A percentile compares a stretch with the other conserved stretches of the same genome.
Evolutionary conservation across 2,888 invertebrate species (phyloP).

Genomic region (Cylloceria caligata): DNA sequence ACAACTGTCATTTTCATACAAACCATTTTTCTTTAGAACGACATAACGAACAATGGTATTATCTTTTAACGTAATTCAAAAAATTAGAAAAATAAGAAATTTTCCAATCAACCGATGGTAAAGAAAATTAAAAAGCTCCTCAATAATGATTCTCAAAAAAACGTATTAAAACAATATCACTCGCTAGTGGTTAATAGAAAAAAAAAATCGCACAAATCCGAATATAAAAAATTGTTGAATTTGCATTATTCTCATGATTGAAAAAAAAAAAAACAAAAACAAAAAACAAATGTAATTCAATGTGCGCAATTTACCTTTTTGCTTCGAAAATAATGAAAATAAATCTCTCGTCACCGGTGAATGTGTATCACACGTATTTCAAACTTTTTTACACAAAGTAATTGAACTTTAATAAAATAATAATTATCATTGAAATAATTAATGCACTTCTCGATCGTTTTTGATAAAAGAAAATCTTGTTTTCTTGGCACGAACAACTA

Average conservation of each 20-base stretch:
- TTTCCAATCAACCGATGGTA: no score
- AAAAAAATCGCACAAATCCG: no score
- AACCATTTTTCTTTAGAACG: neutral
- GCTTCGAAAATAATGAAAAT: neutral
- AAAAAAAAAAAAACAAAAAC: neutral
- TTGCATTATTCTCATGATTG: neutral
- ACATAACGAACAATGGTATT: no score
- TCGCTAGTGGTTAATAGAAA: no score
- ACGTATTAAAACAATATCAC: no score
- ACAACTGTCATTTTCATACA: constrained; percentile 13
- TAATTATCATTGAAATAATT: neutral
- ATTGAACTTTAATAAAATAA: neutral
- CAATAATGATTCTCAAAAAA: no score
- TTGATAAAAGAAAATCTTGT: neutral
- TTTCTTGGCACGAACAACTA: neutral
- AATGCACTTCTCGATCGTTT: no score
- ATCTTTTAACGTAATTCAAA: no score
- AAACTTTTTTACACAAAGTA: neutral
- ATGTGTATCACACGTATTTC: neutral
- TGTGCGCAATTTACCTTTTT: neutral
- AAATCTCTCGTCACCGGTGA: neutral
- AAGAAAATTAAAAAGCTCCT: no score
- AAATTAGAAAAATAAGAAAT: no score
- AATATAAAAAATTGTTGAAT: no score
- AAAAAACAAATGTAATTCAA: no score